Base-by-base conservation (phyloP, 2,113 vertebrate genomes). In the Xenopus laevis region DNA sequence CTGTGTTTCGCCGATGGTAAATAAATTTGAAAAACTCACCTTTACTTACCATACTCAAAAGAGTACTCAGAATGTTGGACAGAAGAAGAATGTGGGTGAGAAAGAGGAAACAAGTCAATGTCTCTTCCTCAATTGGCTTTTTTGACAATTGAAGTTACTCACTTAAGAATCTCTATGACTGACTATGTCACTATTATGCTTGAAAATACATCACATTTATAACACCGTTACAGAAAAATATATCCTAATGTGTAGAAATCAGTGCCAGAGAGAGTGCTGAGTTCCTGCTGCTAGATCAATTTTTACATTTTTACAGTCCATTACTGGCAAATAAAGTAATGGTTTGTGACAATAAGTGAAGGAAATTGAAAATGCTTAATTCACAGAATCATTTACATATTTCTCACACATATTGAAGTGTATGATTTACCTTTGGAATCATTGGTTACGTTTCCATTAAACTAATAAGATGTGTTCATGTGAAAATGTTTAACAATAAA, bases 341-440 rank as follows among this genome's bases (percentile, higher is more conserved):
- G 58, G 65, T 45, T 75, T 75, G 73, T 75, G 65, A 75, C 73
- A 75, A 62, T 75, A 75, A 75, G 73, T 68, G 65, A 75, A 68
- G 40, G 45, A 68, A 68, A 75, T 68, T 75, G 73, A 50, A 75
- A 75, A 75, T 75, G 65, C 57, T 68, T 75, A 75, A 68, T 75
- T 69, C 68, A 68, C 65, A 75, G 23, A 75, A 62, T 68, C 30
- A 68, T 68, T 75, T 68, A 69, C 55, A 75, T 75, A 75, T 68
- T 75, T 23, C 46, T 75, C 58, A 40, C 17, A 50, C 58, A 75
- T 61, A 68, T 68, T 74, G 52, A 75, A 68, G 18, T 46, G 68
- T 65, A 67, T 68, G 72, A 57, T 61, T 60, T 68, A 45, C 30
- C 44, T 20, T 61, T 57, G 60, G 65, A 68, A 45, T 68, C 58